phyloP scores from a whole-genome alignment of 1,140 invertebrate species.

The Zelostemma sp. region DNA sequence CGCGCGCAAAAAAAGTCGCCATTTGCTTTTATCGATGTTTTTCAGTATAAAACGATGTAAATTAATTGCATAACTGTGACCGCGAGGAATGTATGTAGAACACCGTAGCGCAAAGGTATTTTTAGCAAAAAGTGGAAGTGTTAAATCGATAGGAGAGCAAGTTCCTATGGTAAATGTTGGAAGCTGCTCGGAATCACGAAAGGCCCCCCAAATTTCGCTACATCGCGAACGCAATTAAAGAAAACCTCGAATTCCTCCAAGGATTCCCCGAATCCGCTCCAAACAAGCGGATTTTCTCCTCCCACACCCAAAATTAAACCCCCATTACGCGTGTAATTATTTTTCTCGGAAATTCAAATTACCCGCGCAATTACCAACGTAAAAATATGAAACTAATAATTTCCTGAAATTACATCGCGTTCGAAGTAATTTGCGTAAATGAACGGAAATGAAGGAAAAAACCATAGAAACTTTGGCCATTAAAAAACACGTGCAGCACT shows the following conservation, averaged over 20 bases:
- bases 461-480: background rate
- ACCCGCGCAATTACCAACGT: too few species aligned
- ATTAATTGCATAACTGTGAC: background rate
- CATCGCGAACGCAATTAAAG: background rate
- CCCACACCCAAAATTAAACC: too few species aligned
- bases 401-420: too few species aligned
- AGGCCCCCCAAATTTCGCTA: slow-evolving; percentile 1
- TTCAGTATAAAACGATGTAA: too few species aligned
- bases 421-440: background rate
- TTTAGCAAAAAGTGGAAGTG: slow-evolving; percentile 39
- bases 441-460: background rate
- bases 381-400: too few species aligned
- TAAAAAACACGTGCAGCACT: slow-evolving; percentile 23
- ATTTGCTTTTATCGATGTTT: too few species aligned
- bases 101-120: slow-evolving; percentile 38
- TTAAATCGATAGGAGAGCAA: slow-evolving; percentile 46
- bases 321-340: too few species aligned
- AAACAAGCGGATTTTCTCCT: too few species aligned
- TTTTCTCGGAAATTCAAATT: too few species aligned
- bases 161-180: slow-evolving; percentile 45
- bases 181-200: slow-evolving; percentile 26
- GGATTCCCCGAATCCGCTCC: background rate
- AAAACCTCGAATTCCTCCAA: background rate
- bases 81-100: slow-evolving; percentile 12
- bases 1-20: too few species aligned